Percentiles rank a stretch among this genome's conserved stretches.
Conservation (phyloP, 1,140 invertebrate genomes). For the Drosophila nannoptera region DNA sequence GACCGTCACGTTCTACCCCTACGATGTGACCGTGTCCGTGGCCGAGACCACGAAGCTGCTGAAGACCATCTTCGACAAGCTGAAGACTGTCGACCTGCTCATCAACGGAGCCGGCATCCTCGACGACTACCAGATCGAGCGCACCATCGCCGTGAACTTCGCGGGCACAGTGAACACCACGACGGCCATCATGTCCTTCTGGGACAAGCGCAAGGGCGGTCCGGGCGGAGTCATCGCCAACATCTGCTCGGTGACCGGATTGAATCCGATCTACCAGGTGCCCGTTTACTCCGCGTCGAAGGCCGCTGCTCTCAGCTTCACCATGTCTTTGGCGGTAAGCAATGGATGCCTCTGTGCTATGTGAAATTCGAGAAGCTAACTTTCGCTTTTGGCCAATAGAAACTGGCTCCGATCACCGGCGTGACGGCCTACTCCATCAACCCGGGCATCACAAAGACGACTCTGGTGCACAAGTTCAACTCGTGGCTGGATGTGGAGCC, state of each 20-base stretch:
- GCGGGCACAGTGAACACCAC: conserved; percentile 73
- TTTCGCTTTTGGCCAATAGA: conserved; percentile 16
- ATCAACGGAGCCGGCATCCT: conserved; percentile 76
- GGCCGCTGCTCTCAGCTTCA: conserved; percentile 80
- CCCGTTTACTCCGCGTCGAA: conserved; percentile 80
- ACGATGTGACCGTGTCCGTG: conserved; percentile 66
- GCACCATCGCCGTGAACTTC: conserved; percentile 75
- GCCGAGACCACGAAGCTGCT: conserved; percentile 53
- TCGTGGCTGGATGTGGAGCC: conserved; percentile 71
- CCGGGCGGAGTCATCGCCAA: conserved; percentile 84
- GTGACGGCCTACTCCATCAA: conserved; percentile 67
- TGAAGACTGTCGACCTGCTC: conserved; percentile 69
- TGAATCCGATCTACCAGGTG: conserved; percentile 73
- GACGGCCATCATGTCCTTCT: conserved; percentile 72
- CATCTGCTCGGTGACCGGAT: conserved; percentile 82
- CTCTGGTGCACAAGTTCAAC: conserved; percentile 65
- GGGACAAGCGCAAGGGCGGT: conserved; percentile 83
- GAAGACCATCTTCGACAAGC: conserved; percentile 57
- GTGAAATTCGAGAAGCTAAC: no score
- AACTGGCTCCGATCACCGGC: conserved; percentile 57
- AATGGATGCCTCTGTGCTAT: not conserved
- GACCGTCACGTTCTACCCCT: conserved; percentile 62
- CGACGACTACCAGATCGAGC: conserved; percentile 67
- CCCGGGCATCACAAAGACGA: conserved; percentile 62
- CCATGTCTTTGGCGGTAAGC: conserved; percentile 73